phyloP scores from a whole-genome alignment of 2,113 vertebrate species.

The Capreolus pygargus region DNA sequence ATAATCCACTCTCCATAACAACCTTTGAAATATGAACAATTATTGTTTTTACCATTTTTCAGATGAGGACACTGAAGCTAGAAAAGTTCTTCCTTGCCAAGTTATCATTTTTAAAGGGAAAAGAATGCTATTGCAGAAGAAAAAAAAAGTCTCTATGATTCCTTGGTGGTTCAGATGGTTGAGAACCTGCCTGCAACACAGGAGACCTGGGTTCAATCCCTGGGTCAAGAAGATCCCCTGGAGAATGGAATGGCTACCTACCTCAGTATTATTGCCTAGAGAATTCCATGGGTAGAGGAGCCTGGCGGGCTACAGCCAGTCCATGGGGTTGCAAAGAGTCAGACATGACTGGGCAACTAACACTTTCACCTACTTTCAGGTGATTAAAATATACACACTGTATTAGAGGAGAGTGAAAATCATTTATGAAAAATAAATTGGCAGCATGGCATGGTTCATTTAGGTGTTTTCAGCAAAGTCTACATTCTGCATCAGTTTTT shows the following conservation, averaged over 20 bases:
- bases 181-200: background rate
- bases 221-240: background rate
- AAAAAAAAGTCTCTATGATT: background rate
- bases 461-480: background rate
- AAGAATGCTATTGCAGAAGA: background rate
- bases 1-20: background rate
- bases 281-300: background rate
- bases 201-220: background rate
- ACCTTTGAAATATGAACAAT: background rate
- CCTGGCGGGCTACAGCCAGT: background rate
- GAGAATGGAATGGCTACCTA: background rate
- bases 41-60: background rate
- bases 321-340: background rate
- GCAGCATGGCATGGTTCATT: background rate
- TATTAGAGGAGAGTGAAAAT: background rate
- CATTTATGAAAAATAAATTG: background rate
- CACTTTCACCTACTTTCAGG: background rate
- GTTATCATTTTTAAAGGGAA: background rate
- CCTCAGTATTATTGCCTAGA: background rate
- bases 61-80: background rate
- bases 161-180: background rate
- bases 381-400: background rate
- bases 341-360: background rate
- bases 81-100: background rate
- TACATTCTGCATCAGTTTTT: background rate